Evolutionary conservation across 2,113 vertebrate species (phyloP).

Genomic region (Ameiurus melas): DNA sequence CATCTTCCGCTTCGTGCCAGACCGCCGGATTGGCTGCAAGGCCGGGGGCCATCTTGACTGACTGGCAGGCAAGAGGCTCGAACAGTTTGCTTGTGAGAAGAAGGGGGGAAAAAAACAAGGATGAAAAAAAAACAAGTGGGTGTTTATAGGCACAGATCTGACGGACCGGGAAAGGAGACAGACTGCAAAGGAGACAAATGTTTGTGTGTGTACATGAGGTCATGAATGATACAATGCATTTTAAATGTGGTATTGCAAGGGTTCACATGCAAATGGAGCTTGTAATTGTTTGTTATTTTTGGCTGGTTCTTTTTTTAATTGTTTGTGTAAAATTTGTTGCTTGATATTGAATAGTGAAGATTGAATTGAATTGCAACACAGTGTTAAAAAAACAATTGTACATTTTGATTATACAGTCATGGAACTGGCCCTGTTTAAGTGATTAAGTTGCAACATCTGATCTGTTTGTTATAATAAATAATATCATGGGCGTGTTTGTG

Average conservation of each 20-base stretch:
- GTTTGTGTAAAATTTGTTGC: conserved; percentile 5
- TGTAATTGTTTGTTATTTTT: conserved; percentile 9
- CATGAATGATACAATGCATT: conserved; percentile 42
- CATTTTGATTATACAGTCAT: neutral
- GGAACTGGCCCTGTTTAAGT: neutral
- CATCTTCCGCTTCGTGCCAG: conserved; percentile 73
- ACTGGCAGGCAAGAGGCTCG: conserved; percentile 77
- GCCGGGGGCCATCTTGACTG: conserved; percentile 75
- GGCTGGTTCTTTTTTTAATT: neutral
- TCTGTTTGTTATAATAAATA: conserved; percentile 32
- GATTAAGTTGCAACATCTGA: conserved; percentile 2
- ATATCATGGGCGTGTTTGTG: conserved; percentile 24
- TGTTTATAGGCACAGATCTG: conserved; percentile 60
- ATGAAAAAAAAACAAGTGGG: conserved; percentile 65
- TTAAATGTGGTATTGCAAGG: conserved; percentile 33
- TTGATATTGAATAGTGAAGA: neutral
- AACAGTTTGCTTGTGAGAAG: conserved; percentile 66
- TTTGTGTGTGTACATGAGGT: conserved; percentile 43
- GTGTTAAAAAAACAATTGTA: neutral
- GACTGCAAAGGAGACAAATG: conserved; percentile 48
- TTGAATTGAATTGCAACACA: neutral
- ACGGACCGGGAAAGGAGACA: conserved; percentile 55
- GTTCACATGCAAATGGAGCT: conserved; percentile 17
- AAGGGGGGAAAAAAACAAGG: conserved; percentile 52
- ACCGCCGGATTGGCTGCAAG: conserved; percentile 79